phyloP scores from a whole-genome alignment of 2,888 invertebrate species.

The Neoscelio sp. region DNA sequence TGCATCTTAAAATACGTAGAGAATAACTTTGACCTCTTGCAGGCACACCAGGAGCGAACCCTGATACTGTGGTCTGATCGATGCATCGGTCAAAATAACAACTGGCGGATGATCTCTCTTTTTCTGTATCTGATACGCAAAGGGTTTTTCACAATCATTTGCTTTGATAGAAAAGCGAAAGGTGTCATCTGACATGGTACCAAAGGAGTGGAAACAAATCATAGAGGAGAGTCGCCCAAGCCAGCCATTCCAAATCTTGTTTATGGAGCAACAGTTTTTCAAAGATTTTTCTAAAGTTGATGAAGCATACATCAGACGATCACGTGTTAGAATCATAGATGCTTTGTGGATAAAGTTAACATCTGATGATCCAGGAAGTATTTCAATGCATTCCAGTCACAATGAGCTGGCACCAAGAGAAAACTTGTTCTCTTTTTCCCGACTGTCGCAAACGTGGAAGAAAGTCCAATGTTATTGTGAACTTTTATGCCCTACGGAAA shows the following conservation, averaged over 20 bases:
- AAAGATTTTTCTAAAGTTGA: neutral
- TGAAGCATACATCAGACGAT: neutral
- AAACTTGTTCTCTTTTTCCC: too few relatives aligned
- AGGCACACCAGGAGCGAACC: conserved; percentile 4
- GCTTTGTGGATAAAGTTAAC: conserved; percentile 2
- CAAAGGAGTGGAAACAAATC: neutral
- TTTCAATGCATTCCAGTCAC: too few relatives aligned
- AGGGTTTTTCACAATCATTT: conserved; percentile 11
- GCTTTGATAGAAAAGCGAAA: conserved; percentile 18
- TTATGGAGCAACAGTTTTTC: conserved; percentile 5
- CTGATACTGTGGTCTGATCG: conserved; percentile 23
- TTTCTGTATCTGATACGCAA: neutral
- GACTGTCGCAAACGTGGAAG: too few relatives aligned
- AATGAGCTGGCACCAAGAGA: too few relatives aligned
- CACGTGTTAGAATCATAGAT: conserved; percentile 1
- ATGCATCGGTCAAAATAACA: conserved; percentile 23
- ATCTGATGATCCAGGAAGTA: conserved; percentile 11
- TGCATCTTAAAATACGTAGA: conserved; percentile 12
- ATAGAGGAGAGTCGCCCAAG: neutral
- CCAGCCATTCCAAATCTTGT: neutral
- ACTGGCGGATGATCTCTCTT: conserved; percentile 8
- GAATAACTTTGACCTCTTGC: neutral
- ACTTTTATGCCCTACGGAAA: too few relatives aligned
- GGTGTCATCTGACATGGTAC: neutral
- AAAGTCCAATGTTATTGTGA: too few relatives aligned